These are phyloP conservation scores for Dasypogon diadema DNA, from an alignment of 2,888 invertebrate species.

Conservation along the genomic window DNA sequence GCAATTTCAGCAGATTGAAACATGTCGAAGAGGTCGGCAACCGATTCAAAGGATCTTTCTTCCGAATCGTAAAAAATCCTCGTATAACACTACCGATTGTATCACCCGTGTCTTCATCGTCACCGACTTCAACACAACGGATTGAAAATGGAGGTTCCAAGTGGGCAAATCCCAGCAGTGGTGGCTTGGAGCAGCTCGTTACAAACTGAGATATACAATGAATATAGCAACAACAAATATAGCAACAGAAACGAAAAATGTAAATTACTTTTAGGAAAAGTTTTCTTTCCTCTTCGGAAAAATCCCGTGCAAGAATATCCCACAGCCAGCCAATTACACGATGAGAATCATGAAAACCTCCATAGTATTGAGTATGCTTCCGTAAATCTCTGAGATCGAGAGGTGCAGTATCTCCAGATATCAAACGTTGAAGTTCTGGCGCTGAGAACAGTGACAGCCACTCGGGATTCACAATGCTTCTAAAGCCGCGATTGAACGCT, in stretches of 20 bases:
- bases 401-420: constrained; percentile 96
- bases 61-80: constrained; percentile 97
- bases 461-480: constrained; percentile 93
- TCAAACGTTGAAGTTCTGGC: constrained; percentile 93
- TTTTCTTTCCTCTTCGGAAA: constrained; percentile 89
- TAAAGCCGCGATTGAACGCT: constrained; percentile 96
- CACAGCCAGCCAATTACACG: constrained; percentile 98
- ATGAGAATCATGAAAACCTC: constrained; percentile 98
- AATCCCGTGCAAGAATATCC: constrained; percentile 97
- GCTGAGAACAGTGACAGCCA: constrained; percentile 96
- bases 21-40: constrained; percentile 99
- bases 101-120: constrained; percentile 91
- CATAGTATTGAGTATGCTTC: constrained; percentile 97
- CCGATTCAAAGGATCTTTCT: constrained; percentile 92
- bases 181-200: constrained; percentile 97
- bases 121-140: constrained; percentile 98
- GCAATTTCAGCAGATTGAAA: constrained; percentile 97
- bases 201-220: constrained; percentile 75
- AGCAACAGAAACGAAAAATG: constrained; percentile 30
- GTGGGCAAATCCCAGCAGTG: constrained; percentile 94
- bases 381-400: constrained; percentile 89
- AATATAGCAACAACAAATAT: not conserved
- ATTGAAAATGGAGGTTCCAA: constrained; percentile 98
- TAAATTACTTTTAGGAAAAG: constrained; percentile 93
- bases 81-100: constrained; percentile 91